These are phyloP conservation scores for Schizothorax lantsangensis DNA, from an alignment of 2,797 vertebrate genomes.

Conservation along the genomic window DNA sequence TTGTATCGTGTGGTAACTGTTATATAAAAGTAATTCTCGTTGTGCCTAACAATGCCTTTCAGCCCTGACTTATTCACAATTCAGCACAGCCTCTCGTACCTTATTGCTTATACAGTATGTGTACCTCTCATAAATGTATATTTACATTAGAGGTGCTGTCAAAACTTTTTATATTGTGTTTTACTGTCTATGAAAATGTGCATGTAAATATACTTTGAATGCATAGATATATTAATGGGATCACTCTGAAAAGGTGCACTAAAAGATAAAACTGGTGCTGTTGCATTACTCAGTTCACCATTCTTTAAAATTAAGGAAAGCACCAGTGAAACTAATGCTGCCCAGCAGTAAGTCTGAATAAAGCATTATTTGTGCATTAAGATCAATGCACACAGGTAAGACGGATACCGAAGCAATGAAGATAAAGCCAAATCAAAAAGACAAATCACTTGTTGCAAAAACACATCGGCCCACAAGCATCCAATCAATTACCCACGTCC, in stretches of 20 bases:
- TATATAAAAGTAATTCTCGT: background rate
- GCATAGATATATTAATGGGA: background rate
- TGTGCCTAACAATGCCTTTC: no score
- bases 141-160: background rate
- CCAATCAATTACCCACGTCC: constrained; percentile 56
- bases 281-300: background rate
- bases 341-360: constrained; percentile 19
- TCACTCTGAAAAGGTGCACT: background rate
- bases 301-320: constrained; percentile 5
- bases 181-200: background rate
- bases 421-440: constrained; percentile 53
- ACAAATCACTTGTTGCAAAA: constrained; percentile 54
- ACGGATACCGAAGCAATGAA: constrained; percentile 40
- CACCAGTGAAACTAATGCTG: constrained; percentile 12
- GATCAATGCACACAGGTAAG: constrained; percentile 55
- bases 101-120: background rate
- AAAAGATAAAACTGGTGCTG: background rate
- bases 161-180: background rate
- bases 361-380: constrained; percentile 49
- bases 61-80: background rate
- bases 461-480: constrained; percentile 46
- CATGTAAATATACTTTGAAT: background rate
- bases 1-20: background rate
- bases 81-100: background rate
- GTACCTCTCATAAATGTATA: background rate